These are phyloP conservation scores for Meiosimyza platycephala DNA, from an alignment of 2,888 invertebrate species.

Conservation along the genomic window DNA sequence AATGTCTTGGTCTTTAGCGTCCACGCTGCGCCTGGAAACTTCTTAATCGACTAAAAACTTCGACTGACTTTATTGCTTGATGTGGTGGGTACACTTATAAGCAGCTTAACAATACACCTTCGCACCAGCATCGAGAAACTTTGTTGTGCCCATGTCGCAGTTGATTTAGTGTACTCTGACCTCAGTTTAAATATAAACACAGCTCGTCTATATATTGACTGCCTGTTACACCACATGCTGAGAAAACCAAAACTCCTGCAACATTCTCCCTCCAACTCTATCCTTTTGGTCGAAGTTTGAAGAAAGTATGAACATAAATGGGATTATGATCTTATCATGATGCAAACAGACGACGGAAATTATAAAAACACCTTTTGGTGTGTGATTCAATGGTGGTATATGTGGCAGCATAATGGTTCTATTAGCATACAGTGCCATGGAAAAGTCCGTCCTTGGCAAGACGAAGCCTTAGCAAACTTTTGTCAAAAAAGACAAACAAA, in stretches of 20 bases:
- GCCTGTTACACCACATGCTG: slow-evolving; percentile 38
- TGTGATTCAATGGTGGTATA: not conserved
- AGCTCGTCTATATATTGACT: slow-evolving; percentile 36
- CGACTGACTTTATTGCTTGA: slow-evolving; percentile 9
- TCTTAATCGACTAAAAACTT: slow-evolving; percentile 35
- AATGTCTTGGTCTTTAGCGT: not conserved
- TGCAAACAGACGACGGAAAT: slow-evolving; percentile 57
- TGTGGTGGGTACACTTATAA: slow-evolving; percentile 25
- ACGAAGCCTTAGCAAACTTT: slow-evolving; percentile 48
- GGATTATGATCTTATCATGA: slow-evolving; percentile 68
- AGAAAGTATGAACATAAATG: slow-evolving; percentile 64
- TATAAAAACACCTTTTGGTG: slow-evolving; percentile 63
- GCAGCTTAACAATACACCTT: slow-evolving; percentile 25
- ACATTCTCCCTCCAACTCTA: not conserved
- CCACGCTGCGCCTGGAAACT: slow-evolving; percentile 30
- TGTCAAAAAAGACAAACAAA: slow-evolving; percentile 61
- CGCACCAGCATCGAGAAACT: slow-evolving; percentile 36
- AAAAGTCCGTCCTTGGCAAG: slow-evolving; percentile 33
- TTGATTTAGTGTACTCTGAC: slow-evolving; percentile 68
- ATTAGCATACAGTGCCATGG: slow-evolving; percentile 44
- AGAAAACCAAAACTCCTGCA: slow-evolving; percentile 38
- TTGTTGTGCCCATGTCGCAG: slow-evolving; percentile 52
- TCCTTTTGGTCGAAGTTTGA: slow-evolving; percentile 43
- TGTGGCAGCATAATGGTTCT: slow-evolving; percentile 33
- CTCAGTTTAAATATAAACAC: slow-evolving; percentile 67